phyloP scores from a whole-genome alignment of 1,140 invertebrate species.

The Arctopsyche grandis region DNA sequence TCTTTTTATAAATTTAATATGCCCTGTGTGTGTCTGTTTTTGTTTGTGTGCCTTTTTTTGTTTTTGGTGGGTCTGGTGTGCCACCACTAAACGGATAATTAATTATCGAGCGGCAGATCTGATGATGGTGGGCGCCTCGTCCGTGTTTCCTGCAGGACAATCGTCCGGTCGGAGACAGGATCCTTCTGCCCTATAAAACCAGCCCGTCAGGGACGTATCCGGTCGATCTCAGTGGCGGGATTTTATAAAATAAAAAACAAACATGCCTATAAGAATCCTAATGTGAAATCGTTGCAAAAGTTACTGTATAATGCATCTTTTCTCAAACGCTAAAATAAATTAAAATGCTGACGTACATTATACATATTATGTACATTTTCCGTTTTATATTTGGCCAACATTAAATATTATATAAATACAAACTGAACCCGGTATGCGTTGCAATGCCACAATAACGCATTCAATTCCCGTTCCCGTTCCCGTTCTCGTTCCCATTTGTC shows the following conservation, averaged over 20 bases:
- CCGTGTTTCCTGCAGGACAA: conserved; percentile 21
- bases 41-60: conserved; percentile 3
- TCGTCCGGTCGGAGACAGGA: not conserved
- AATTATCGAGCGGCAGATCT: conserved; percentile 40
- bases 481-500: too few relatives aligned
- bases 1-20: not conserved
- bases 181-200: conserved; percentile 5
- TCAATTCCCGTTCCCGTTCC: too few relatives aligned
- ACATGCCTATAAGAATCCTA: too few relatives aligned
- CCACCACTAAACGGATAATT: conserved; percentile 47
- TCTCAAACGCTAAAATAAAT: too few relatives aligned
- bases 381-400: too few relatives aligned
- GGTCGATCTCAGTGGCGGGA: not conserved
- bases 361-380: too few relatives aligned
- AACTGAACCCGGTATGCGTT: too few relatives aligned
- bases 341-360: too few relatives aligned
- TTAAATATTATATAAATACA: too few relatives aligned
- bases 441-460: too few relatives aligned
- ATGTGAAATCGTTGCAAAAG: too few relatives aligned
- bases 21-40: not conserved
- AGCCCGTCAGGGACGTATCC: not conserved
- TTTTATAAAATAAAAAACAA: not conserved
- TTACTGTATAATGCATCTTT: too few relatives aligned
- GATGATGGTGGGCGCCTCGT: conserved; percentile 21
- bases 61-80: conserved; percentile 33